A percentile compares a stretch with the other conserved stretches of the same genome.
Conservation (phyloP, 2,888 invertebrate species). For the Tuberolachnus salignus region DNA sequence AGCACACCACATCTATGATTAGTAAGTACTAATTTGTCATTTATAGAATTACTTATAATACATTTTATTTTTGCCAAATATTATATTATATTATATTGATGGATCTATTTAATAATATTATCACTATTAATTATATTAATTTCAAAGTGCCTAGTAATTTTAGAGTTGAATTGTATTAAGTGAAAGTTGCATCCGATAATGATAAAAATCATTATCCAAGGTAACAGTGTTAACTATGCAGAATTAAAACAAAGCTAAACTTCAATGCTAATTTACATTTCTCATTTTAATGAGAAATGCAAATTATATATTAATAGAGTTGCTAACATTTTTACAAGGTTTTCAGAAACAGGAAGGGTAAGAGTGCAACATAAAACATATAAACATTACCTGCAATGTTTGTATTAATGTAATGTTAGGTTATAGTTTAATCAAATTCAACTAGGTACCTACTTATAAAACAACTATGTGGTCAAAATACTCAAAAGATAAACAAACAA, state of each 20-base stretch:
- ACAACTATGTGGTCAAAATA: too few species aligned
- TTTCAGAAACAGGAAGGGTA: not conserved
- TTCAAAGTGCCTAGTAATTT: not conserved
- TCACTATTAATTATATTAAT: not conserved
- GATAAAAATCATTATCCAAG: too few species aligned
- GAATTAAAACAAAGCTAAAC: constrained; percentile 24
- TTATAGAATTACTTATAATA: too few species aligned
- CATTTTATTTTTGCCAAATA: too few species aligned
- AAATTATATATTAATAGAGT: not conserved
- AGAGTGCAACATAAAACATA: constrained; percentile 1
- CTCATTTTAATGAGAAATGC: not conserved
- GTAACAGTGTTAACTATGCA: constrained; percentile 5
- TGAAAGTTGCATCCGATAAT: not conserved
- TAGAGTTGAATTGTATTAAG: not conserved
- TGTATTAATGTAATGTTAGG: not conserved
- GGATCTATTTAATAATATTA: not conserved
- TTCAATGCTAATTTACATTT: too few species aligned
- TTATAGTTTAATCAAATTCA: not conserved
- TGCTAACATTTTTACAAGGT: not conserved
- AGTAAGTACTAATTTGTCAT: too few species aligned
- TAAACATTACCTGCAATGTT: not conserved
- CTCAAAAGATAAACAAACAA: not conserved
- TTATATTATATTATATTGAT: not conserved
- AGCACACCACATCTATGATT: too few species aligned
- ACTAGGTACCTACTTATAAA: too few species aligned